These are phyloP conservation scores for Pammene aurita DNA, from an alignment of 2,888 invertebrate species.

Conservation along the genomic window DNA sequence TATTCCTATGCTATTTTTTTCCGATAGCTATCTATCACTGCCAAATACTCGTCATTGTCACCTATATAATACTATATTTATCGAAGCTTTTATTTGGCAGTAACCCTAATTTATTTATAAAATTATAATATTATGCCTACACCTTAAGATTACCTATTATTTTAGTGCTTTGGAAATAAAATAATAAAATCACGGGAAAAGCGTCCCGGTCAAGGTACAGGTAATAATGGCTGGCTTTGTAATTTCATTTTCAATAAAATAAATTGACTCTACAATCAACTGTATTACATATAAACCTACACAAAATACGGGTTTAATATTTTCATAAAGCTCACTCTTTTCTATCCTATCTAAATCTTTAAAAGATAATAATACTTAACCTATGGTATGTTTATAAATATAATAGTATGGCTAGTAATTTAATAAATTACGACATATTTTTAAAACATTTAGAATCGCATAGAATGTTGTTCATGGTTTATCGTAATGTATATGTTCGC, in stretches of 20 bases:
- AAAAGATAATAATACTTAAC: slow-evolving; percentile 80
- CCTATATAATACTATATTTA: slow-evolving; percentile 58
- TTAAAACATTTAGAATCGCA: slow-evolving; percentile 65
- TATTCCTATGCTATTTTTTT: slow-evolving; percentile 53
- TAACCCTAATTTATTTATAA: slow-evolving; percentile 63
- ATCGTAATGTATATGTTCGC: slow-evolving; percentile 53
- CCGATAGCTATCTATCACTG: slow-evolving; percentile 65
- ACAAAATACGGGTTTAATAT: slow-evolving; percentile 68
- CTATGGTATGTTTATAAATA: slow-evolving; percentile 84
- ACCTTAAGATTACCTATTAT: slow-evolving; percentile 69
- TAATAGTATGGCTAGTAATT: slow-evolving; percentile 80
- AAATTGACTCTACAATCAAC: slow-evolving; percentile 66
- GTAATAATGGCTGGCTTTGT: slow-evolving; percentile 70
- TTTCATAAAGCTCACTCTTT: slow-evolving; percentile 81
- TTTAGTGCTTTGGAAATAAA: slow-evolving; percentile 80
- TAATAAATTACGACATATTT: slow-evolving; percentile 70
- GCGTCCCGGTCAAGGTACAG: slow-evolving; percentile 68
- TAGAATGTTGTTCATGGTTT: slow-evolving; percentile 64
- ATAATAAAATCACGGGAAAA: slow-evolving; percentile 63
- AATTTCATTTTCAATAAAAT: slow-evolving; percentile 66
- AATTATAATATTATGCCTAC: slow-evolving; percentile 67
- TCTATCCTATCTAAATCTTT: slow-evolving; percentile 79
- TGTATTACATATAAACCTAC: slow-evolving; percentile 61
- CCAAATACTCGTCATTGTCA: slow-evolving; percentile 63
- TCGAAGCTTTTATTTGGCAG: slow-evolving; percentile 68